phyloP scores from a whole-genome alignment of 2,113 vertebrate genomes.

The Aramus guarauna region DNA sequence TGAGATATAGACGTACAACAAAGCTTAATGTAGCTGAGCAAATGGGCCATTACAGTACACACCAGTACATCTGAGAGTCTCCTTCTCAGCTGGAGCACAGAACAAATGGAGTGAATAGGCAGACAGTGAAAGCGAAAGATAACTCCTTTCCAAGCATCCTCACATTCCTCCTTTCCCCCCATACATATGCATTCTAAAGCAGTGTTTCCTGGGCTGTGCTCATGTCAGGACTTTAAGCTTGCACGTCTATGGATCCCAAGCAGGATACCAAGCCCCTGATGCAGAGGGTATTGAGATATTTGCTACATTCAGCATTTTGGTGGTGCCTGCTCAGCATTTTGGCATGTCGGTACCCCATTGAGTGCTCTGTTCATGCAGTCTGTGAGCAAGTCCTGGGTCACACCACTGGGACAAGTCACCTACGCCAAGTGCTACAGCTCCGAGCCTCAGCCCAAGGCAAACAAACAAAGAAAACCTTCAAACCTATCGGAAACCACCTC shows the following conservation, averaged over 20 bases:
- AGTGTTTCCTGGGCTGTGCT: not conserved
- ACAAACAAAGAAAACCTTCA: not conserved
- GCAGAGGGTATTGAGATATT: not conserved
- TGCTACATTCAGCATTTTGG: not conserved
- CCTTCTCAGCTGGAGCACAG: not conserved
- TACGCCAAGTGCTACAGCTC: not conserved
- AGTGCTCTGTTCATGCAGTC: not conserved
- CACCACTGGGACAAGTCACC: not conserved
- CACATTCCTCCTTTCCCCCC: not conserved
- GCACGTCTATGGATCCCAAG: rapidly evolving
- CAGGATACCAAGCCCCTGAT: not conserved
- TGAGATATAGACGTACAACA: not conserved
- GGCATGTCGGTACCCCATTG: too few species aligned
- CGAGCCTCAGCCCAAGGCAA: not conserved
- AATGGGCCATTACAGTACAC: not conserved
- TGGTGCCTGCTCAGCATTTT: not conserved
- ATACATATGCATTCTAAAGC: not conserved
- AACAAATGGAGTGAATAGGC: not conserved
- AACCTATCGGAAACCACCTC: not conserved
- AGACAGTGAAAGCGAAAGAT: not conserved
- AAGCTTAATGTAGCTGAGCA: not conserved
- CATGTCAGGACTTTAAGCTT: not conserved
- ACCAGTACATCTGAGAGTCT: not conserved
- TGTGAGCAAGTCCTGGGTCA: not conserved
- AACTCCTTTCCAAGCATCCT: not conserved